Base-by-base conservation (phyloP, 2,797 vertebrate genomes). In the Leptodactylus fallax region DNA sequence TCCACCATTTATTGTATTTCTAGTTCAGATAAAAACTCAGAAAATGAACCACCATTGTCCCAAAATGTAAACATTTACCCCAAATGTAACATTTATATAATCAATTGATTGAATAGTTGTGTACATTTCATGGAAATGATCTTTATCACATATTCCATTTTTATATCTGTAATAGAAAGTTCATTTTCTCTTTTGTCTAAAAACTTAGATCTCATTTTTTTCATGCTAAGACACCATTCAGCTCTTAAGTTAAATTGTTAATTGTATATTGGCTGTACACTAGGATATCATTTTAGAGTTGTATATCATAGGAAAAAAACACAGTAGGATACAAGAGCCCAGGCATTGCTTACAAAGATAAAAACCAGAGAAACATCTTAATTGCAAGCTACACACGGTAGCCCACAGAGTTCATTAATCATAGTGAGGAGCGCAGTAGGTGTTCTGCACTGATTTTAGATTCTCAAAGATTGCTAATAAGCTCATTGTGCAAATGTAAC, bases 351-450 rank as follows among this genome's bases (percentile, higher is more conserved):
- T 58, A 49, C 21, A 85, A 74, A 49, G 56, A 61, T 80, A 85
- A 61, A 83, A 77, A 56, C 55, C 47, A 27, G 9, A 47, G 83
- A 14, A 84, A 74, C 65, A 58, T 72, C 51, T n/a, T 72, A 72
- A 84, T 84, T 84, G 65, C 25, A 55, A 84, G 78, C 82, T 74
- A 27, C 82, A 72, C 69, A 25, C 47, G 25, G 55, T 74, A 84
- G 82, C 51, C 51, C 56, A n/a, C 67, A 47, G 65, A 58, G 67
- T 45, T 84, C 67, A 84, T 84, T 84, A 81, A 69, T 47, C 63
- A 69, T 53, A 85, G 83, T 53, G 45, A 61, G 78, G 78, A 60
- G 45, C 36, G 8, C 69, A 77, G 72, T 51, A 61, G 83, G 71
- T 51, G 36, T 77, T 77, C 69, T 25, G n/a, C 19, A 16, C 83